Base-by-base conservation (phyloP, 2,797 vertebrate species). In the Premnoplex brunnescens region DNA sequence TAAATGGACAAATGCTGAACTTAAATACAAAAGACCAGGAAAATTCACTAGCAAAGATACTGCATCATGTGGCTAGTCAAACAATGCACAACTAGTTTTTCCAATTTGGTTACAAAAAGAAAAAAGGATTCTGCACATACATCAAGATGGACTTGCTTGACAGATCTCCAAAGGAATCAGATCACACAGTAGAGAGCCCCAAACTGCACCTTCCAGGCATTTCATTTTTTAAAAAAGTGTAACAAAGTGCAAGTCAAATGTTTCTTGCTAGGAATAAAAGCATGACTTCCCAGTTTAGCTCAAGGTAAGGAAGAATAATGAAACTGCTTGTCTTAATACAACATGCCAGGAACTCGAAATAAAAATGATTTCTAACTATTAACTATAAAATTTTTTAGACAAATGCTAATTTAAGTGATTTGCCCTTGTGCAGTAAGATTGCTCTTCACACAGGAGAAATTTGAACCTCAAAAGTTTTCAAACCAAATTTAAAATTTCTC, bases 381-480 rank as follows among this genome's bases (percentile, higher is more conserved):
- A 86, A 81, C 62, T 69, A 11, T 46, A 32, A 62, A 66, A 26
- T 60, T 85, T 85, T 82, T 69, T n/a, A 74, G 39, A 58, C 7
- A 89, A 85, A 79, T 39, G 36, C 37, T 68, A 64, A 56, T 78
- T 56, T 52, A 64, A 91, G 39, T n/a, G 13, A 74, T 67, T 72
- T 82, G 80, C 73, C 51, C 82, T 41, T 58, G 48, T 23, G 6
- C 9, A 55, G 11, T 34, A 60, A 56, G 32, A 59, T 14, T 34
- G 7, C 28, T 85, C 28, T 19, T 56, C 46, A 27, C 9, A n/a
- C 0, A 68, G 28, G 3, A 66, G 60, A 89, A 84, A 44, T 43
- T 64, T 86, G 88, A 88, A 49, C 32, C 32, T 66, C 27, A 74
- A 56, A 46, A 78, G 34, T 64, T 91, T 85, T 79, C 39, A 92